Percentiles rank a stretch among this genome's conserved stretches.
phyloP scores from a whole-genome alignment of 2,113 vertebrate species.

The Turnix velox region DNA sequence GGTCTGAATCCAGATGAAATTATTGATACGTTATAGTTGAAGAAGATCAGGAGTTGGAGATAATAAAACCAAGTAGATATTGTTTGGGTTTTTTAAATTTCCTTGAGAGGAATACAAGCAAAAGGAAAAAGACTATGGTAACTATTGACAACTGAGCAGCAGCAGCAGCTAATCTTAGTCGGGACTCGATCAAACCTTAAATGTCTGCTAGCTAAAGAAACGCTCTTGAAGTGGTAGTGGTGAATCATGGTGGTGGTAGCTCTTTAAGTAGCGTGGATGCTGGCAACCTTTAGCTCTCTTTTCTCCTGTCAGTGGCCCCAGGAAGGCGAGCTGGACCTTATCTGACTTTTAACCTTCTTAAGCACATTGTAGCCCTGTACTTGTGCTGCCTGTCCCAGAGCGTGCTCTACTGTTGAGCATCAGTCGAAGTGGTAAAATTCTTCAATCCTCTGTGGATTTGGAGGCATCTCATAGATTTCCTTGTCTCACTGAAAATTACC shows the following conservation, averaged over 20 bases:
- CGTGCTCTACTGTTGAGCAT: background rate
- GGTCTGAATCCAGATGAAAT: background rate
- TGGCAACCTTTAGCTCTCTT: background rate
- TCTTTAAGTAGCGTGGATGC: background rate
- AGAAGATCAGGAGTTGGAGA: background rate
- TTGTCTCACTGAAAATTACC: rapidly evolving
- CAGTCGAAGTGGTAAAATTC: background rate
- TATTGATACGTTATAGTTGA: rapidly evolving
- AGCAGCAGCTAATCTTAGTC: background rate
- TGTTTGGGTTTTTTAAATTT: background rate
- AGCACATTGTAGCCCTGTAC: background rate
- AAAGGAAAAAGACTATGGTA: background rate
- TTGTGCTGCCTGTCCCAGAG: background rate
- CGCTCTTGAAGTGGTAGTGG: background rate
- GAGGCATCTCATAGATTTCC: background rate
- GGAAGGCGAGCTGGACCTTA: background rate
- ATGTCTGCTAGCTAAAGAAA: background rate
- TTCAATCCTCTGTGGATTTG: background rate
- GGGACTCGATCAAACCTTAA: background rate
- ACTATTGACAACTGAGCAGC: background rate
- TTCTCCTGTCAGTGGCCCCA: background rate
- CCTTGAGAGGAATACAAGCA: background rate
- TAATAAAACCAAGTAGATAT: background rate
- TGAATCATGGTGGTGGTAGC: background rate
- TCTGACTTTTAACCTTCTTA: background rate